Evolutionary conservation across 2,888 invertebrate species (phyloP).

Genomic region (Drosophila meridionalis): DNA sequence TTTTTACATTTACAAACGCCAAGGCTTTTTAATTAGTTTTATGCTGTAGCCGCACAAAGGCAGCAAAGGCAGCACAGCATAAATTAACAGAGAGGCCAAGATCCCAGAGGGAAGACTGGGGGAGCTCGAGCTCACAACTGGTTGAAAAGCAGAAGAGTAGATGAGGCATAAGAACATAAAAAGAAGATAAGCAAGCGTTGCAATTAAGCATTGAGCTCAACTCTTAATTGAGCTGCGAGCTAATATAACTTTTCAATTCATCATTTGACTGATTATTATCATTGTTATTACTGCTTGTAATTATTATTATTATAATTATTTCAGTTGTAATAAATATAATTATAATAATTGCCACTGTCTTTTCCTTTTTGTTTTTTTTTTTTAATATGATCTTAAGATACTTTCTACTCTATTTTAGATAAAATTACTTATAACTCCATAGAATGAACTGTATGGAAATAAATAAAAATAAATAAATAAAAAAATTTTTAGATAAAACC

Average conservation of each 20-base stretch:
- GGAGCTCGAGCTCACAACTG: conserved; percentile 16
- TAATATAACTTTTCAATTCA: conserved; percentile 26
- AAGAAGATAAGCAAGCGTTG: conserved; percentile 10
- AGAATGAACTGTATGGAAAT: no score
- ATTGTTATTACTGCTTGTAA: background rate
- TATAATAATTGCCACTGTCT: background rate
- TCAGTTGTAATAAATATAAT: background rate
- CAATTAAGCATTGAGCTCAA: conserved; percentile 33
- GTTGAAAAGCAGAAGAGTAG: conserved; percentile 1
- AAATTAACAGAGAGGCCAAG: conserved; percentile 50
- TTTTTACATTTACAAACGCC: conserved; percentile 34
- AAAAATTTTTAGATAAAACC: no score
- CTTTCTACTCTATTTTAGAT: no score
- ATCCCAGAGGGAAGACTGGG: background rate
- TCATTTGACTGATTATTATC: conserved; percentile 12
- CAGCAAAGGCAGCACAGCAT: conserved; percentile 57
- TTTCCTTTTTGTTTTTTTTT: no score
- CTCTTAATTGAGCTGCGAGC: conserved; percentile 2
- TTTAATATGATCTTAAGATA: no score
- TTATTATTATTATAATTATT: background rate
- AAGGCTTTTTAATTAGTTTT: conserved; percentile 73
- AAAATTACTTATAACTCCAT: no score
- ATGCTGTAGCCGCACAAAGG: conserved; percentile 54
- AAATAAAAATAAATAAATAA: no score
- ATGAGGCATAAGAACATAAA: background rate